Conservation (phyloP, 2,888 invertebrate genomes). For the Erpobdella octoculata region DNA sequence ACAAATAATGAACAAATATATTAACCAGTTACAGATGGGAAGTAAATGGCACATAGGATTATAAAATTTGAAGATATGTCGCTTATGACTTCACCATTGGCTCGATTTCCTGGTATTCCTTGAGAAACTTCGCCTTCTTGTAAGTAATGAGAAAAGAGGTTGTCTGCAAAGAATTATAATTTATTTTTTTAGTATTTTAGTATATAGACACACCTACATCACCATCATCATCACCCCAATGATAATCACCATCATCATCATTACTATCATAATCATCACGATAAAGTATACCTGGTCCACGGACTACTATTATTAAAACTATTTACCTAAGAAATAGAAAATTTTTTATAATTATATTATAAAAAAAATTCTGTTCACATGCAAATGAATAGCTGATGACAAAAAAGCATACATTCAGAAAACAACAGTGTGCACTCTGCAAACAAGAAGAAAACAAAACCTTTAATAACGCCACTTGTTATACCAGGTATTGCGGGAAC, state of each 20-base stretch:
- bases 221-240: too few relatives aligned
- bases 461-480: conserved; percentile 34
- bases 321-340: too few relatives aligned
- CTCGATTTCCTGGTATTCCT: conserved; percentile 33
- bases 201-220: too few relatives aligned
- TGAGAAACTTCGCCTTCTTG: conserved; percentile 34
- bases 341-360: not conserved
- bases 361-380: not conserved
- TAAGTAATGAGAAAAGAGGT: conserved; percentile 36
- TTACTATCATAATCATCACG: too few relatives aligned
- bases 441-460: not conserved
- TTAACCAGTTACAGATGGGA: conserved; percentile 89
- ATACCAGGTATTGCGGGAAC: conserved; percentile 38
- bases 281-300: too few relatives aligned
- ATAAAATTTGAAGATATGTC: conserved; percentile 88
- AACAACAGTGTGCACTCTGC: not conserved
- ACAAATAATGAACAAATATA: too few relatives aligned
- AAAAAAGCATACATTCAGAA: not conserved
- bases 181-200: not conserved
- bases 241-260: too few relatives aligned
- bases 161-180: conserved; percentile 33
- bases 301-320: too few relatives aligned
- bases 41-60: conserved; percentile 90
- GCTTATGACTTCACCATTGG: conserved; percentile 44
- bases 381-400: too few relatives aligned